Evolutionary conservation across 1,140 invertebrate genomes (phyloP).

Genomic region (Papilio helenus): DNA sequence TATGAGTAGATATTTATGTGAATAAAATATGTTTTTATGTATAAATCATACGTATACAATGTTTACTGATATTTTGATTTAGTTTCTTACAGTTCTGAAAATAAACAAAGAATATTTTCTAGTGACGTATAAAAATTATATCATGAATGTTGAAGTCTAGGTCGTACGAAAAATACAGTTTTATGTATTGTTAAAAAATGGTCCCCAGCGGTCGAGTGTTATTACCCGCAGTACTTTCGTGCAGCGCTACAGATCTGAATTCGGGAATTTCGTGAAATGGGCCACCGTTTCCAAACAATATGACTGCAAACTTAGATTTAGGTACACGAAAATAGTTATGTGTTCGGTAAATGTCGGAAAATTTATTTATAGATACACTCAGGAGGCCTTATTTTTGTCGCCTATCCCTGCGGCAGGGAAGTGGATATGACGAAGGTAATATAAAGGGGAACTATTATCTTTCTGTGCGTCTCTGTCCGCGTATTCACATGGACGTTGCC

Average conservation of each 20-base stretch:
- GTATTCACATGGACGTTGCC: no score
- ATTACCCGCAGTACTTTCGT: slow-evolving; percentile 4
- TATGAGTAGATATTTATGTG: neutral
- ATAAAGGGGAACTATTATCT: no score
- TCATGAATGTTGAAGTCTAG: neutral
- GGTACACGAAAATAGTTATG: neutral
- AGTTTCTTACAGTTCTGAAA: no score
- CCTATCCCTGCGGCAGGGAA: no score
- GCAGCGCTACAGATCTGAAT: neutral
- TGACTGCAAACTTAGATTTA: neutral
- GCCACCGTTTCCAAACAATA: slow-evolving; percentile 9
- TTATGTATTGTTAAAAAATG: neutral
- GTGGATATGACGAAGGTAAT: no score
- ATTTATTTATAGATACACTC: no score
- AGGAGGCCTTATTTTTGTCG: no score
- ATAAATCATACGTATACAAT: no score
- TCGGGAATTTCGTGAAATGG: slow-evolving; percentile 13
- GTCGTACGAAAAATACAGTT: neutral
- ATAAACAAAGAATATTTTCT: no score
- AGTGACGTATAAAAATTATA: no score
- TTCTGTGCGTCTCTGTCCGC: no score
- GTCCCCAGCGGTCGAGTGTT: neutral
- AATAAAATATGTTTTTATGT: neutral
- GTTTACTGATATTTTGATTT: no score
- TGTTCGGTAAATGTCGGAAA: neutral